phyloP scores from a whole-genome alignment of 2,113 vertebrate genomes.

The Cololabis saira region DNA sequence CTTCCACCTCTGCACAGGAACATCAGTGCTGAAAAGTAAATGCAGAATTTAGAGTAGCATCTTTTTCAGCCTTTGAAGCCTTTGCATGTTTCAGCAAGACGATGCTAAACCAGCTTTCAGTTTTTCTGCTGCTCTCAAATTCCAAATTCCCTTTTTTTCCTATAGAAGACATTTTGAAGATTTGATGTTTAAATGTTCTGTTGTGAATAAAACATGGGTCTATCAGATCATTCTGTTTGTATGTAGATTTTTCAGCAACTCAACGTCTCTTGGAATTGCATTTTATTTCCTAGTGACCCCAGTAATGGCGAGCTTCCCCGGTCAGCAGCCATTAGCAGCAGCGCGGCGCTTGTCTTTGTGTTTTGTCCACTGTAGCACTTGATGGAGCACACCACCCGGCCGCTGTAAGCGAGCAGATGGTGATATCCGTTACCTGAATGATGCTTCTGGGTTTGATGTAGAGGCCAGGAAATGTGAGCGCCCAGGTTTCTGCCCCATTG shows the following conservation, averaged over 20 bases:
- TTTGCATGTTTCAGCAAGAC: too few relatives aligned
- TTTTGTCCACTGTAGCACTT: not conserved
- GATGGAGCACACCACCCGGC: constrained; percentile 18
- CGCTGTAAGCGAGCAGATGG: constrained; percentile 11
- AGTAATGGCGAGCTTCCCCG: constrained; percentile 11
- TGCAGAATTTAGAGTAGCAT: too few relatives aligned
- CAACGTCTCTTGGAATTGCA: not conserved
- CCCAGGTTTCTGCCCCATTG: constrained; percentile 55
- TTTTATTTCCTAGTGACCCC: constrained; percentile 1
- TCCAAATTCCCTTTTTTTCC: too few relatives aligned
- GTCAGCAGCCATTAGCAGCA: constrained; percentile 3
- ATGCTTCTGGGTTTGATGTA: constrained; percentile 23
- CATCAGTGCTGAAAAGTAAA: too few relatives aligned
- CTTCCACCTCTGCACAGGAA: too few relatives aligned
- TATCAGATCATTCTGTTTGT: not conserved
- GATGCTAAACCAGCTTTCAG: too few relatives aligned
- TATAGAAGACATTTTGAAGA: too few relatives aligned
- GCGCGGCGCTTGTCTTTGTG: not conserved
- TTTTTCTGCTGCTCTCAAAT: too few relatives aligned
- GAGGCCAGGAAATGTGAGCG: constrained; percentile 39
- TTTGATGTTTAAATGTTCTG: too few relatives aligned
- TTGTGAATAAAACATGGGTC: too few relatives aligned
- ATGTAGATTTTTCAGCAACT: constrained; percentile 18
- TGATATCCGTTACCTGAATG: constrained; percentile 45
- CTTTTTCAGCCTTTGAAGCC: too few relatives aligned